Evolutionary conservation across 1,140 invertebrate species (phyloP).

Genomic region (Gryon sp.): DNA sequence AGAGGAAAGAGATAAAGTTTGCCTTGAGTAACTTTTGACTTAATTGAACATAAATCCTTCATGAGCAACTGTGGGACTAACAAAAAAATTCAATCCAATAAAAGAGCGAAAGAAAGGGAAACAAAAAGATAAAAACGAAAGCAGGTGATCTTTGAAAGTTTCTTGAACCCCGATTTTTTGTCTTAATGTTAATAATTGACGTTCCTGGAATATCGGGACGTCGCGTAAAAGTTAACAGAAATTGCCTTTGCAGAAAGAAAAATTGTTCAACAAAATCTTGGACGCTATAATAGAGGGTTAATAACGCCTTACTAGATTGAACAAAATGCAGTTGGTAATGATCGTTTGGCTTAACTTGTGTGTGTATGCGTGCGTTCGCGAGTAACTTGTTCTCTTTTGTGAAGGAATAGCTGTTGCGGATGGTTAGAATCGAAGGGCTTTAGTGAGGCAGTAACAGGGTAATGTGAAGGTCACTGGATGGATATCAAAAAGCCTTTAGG

Average conservation of each 20-base stretch:
- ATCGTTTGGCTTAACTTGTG: too few species aligned
- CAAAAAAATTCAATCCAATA: constrained; percentile 4
- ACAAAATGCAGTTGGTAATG: too few species aligned
- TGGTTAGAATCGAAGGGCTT: background rate
- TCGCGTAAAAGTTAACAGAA: too few species aligned
- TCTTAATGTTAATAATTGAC: too few species aligned
- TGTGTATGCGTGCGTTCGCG: background rate
- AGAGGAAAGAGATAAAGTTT: constrained; percentile 32
- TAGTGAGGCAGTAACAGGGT: background rate
- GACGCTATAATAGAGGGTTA: too few species aligned
- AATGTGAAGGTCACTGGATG: background rate
- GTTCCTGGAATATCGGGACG: too few species aligned
- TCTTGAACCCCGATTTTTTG: too few species aligned
- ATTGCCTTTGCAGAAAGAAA: too few species aligned
- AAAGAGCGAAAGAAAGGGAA: too few species aligned
- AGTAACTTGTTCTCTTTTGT: constrained; percentile 6
- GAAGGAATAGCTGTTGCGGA: constrained; percentile 2
- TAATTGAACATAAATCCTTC: constrained; percentile 52
- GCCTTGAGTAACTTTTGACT: constrained; percentile 44
- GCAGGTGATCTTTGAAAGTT: background rate
- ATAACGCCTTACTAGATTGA: too few species aligned
- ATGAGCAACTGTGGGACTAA: background rate
- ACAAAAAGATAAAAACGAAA: background rate
- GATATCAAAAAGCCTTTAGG: too few species aligned
- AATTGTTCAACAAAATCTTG: too few species aligned